Percentiles rank a stretch among this genome's conserved stretches.
Conservation (phyloP, 2,113 vertebrate genomes). For the Oryctolagus cuniculus region DNA sequence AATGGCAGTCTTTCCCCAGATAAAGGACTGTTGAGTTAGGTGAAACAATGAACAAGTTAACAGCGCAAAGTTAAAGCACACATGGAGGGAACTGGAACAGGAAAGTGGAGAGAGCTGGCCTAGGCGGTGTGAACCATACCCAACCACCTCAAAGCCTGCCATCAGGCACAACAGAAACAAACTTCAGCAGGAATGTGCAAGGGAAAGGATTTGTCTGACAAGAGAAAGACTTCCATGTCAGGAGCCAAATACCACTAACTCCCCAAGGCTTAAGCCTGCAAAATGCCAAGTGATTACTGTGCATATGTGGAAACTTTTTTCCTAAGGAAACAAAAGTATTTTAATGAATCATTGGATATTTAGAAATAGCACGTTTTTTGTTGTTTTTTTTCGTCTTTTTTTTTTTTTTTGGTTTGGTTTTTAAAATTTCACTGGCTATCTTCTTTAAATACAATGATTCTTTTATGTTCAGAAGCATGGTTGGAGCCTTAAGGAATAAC, state of each 20-base stretch:
- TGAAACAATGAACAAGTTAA: neutral
- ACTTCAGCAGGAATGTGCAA: slow-evolving; percentile 69
- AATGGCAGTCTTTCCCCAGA: neutral
- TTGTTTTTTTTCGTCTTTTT: neutral
- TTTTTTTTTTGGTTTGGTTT: neutral
- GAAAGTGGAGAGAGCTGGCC: neutral
- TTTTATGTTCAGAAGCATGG: slow-evolving; percentile 19
- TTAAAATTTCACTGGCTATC: neutral
- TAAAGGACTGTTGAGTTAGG: neutral
- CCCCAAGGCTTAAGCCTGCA: slow-evolving; percentile 69
- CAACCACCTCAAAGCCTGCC: slow-evolving; percentile 35
- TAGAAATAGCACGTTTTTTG: slow-evolving; percentile 50
- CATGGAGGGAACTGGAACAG: neutral
- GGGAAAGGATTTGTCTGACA: slow-evolving; percentile 78
- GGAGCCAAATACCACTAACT: slow-evolving; percentile 83
- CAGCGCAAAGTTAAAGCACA: neutral
- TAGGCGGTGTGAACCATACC: neutral
- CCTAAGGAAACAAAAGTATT: slow-evolving; percentile 78
- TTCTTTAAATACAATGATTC: slow-evolving; percentile 40
- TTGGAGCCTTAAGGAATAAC: neutral
- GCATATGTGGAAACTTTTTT: slow-evolving; percentile 78
- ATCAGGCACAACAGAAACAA: slow-evolving; percentile 53
- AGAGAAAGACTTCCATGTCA: slow-evolving; percentile 78
- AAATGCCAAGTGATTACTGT: slow-evolving; percentile 79
- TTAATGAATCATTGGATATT: slow-evolving; percentile 77